Base-by-base conservation (phyloP, 2,797 vertebrate species). In the Sebastes kiyomatsui region DNA sequence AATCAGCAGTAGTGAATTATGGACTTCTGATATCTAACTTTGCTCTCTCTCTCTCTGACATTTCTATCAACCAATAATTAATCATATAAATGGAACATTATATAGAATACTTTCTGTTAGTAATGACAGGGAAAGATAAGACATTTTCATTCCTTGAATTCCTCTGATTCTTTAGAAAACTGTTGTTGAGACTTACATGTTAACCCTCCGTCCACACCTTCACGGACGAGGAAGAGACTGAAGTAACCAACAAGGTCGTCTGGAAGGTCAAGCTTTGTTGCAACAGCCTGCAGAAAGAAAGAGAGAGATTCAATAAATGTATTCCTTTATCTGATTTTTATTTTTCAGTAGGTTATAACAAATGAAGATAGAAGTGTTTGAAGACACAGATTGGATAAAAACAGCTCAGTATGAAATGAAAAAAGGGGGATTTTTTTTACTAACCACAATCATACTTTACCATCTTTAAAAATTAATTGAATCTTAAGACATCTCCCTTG, bases 241-340 rank as follows among this genome's bases (percentile, higher is more conserved):
- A 99, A 99, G 88, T 99, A 99, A 59, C 97, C 98, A 0, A 98
- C 96, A 54, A 99, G 96, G 72, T 99, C 98, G 60, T 99, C 98
- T 1, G 97, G 97, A 82, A 99, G 96, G 88, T 98, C 98, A 42
- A 99, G 95, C 86, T 99, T 99, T 60, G 96, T 95, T n/a, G 98
- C 97, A 71, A 98, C 98, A 22, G 98, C 97, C 98, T 99, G 87
- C 23, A 49, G 20, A 75, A 59, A 72, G 28, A 82, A 46, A 4
- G 46, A 30, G 33, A 28, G 25, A 81, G 14, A 64, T 67, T 35
- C 11, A 42, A 67, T 49, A n/a, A 18, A 62, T 46, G 30, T 3
- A 27, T 42, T 23, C 23, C 8, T 72, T 67, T 3, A n/a, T 75
- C 27, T 35, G 11, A 49, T 28, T 72, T 18, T 25, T 28, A 5